These are phyloP conservation scores for Uromys caudimaculatus DNA, from an alignment of 2,797 vertebrate genomes.

Conservation along the genomic window DNA sequence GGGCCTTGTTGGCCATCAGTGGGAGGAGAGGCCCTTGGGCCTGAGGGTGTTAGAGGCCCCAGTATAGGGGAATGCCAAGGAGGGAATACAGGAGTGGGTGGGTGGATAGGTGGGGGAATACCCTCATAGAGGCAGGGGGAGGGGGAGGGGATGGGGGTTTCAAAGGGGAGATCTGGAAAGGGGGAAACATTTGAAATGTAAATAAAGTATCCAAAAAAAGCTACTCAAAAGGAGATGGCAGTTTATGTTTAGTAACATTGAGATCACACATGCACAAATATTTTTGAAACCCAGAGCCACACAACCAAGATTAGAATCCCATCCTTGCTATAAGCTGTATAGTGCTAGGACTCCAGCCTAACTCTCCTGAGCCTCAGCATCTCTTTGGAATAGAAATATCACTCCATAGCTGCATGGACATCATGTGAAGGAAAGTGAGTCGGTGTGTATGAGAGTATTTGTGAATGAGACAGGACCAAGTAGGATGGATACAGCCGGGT, in stretches of 20 bases:
- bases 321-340: background rate
- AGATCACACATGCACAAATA: background rate
- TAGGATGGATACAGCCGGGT: background rate
- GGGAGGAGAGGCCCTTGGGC: too few relatives aligned
- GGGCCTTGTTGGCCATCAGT: too few relatives aligned
- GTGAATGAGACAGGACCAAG: background rate
- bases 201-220: too few relatives aligned
- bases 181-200: too few relatives aligned
- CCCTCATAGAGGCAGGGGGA: too few relatives aligned
- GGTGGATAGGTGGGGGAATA: too few relatives aligned
- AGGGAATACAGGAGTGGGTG: too few relatives aligned
- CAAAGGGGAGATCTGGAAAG: too few relatives aligned
- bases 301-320: background rate
- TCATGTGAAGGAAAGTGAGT: background rate
- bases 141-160: too few relatives aligned
- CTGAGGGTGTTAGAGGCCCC: too few relatives aligned
- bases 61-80: too few relatives aligned
- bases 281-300: background rate
- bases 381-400: constrained; percentile 43
- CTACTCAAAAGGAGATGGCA: background rate
- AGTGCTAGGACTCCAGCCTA: background rate
- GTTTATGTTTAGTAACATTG: constrained; percentile 21
- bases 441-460: background rate
- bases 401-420: background rate
- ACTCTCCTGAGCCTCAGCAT: background rate